Percentiles rank a stretch among this genome's conserved stretches.
phyloP scores from a whole-genome alignment of 2,888 invertebrate species.

The Melikaiella ostensackeni region DNA sequence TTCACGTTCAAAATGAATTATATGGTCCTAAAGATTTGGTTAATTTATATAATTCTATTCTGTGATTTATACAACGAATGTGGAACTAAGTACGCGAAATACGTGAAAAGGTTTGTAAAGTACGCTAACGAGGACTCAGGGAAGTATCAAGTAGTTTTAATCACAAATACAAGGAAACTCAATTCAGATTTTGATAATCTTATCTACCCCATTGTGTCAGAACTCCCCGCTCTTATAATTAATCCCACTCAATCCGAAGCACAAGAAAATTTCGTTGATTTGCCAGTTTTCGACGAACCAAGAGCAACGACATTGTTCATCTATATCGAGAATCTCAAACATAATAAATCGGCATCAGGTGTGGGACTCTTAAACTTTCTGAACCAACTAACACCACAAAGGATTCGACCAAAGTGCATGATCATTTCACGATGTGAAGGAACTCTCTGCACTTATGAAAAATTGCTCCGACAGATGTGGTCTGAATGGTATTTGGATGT shows the following conservation, averaged over 20 bases:
- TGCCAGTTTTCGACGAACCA: background rate
- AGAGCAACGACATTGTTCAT: no score
- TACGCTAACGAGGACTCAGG: background rate
- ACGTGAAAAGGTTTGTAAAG: background rate
- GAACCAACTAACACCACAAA: background rate
- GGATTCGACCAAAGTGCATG: conserved; percentile 5
- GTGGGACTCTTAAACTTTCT: background rate
- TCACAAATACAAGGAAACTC: background rate
- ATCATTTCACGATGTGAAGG: background rate
- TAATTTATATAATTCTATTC: background rate
- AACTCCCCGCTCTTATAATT: background rate
- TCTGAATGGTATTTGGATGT: background rate
- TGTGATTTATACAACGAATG: background rate
- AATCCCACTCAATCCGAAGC: background rate
- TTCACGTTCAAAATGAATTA: background rate
- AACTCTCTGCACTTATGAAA: background rate
- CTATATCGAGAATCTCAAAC: background rate
- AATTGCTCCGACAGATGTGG: background rate
- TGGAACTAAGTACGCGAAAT: background rate
- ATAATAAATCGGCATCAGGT: background rate
- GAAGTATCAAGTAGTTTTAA: background rate
- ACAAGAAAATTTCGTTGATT: background rate
- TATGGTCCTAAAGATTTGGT: background rate
- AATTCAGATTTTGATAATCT: background rate
- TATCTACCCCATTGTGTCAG: background rate